Conservation (phyloP, 1,140 invertebrate species). For the Lordiphosa collinella region DNA sequence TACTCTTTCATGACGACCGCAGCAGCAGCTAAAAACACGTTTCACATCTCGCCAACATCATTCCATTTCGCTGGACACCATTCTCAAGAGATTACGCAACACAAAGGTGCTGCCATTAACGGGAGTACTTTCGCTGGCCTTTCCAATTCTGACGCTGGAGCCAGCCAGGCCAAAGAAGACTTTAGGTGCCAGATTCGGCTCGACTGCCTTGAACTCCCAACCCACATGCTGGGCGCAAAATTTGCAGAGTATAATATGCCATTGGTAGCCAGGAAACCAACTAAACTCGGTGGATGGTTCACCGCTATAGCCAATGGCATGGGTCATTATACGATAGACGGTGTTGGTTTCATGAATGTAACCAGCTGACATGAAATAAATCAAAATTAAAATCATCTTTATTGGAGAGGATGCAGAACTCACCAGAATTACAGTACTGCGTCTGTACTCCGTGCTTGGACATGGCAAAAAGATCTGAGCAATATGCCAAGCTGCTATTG, state of each 20-base stretch:
- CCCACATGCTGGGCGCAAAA: conserved; percentile 86
- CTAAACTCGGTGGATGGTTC: conserved; percentile 85
- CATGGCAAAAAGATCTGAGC: conserved; percentile 89
- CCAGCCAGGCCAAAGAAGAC: conserved; percentile 87
- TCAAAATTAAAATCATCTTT: background rate
- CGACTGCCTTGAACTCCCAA: conserved; percentile 87
- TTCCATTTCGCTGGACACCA: conserved; percentile 54
- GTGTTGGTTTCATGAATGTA: conserved; percentile 91
- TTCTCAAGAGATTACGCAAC: conserved; percentile 52
- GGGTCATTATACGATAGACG: conserved; percentile 81
- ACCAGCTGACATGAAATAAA: conserved; percentile 80
- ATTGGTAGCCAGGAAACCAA: conserved; percentile 93
- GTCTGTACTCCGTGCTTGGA: conserved; percentile 89
- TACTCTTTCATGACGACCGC: conserved; percentile 10
- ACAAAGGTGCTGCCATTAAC: conserved; percentile 52
- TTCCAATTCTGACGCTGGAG: conserved; percentile 65
- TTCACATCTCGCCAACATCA: conserved; percentile 61
- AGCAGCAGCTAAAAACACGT: conserved; percentile 34
- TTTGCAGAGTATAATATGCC: conserved; percentile 87
- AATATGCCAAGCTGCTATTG: conserved; percentile 85
- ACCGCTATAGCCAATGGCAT: conserved; percentile 82
- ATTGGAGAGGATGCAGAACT: background rate
- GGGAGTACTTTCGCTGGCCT: conserved; percentile 31
- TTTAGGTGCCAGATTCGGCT: conserved; percentile 83
- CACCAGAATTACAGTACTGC: conserved; percentile 89